phyloP scores from a whole-genome alignment of 2,113 vertebrate species.

The Platichthys stellatus region DNA sequence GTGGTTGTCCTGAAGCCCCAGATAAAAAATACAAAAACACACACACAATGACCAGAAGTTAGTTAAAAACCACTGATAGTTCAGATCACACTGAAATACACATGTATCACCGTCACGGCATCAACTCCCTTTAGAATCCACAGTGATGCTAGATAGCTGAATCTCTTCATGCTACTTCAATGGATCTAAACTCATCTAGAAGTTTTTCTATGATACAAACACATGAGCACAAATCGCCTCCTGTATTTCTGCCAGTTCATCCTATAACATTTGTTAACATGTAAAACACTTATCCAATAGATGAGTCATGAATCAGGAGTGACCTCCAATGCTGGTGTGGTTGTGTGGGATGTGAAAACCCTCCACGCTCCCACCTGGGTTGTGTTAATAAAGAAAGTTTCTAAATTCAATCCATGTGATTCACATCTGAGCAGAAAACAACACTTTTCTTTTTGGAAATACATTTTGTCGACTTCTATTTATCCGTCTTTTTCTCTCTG shows the following conservation, averaged over 20 bases:
- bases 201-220: too few relatives aligned
- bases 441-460: background rate
- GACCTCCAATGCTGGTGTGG: conserved; percentile 33
- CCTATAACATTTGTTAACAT: conserved; percentile 9
- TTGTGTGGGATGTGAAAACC: conserved; percentile 25
- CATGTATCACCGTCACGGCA: too few relatives aligned
- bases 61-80: too few relatives aligned
- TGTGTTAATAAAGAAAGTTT: conserved; percentile 3
- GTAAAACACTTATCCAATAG: conserved; percentile 10
- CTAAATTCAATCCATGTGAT: conserved; percentile 19
- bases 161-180: too few relatives aligned
- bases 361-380: conserved; percentile 49
- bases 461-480: background rate
- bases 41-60: too few relatives aligned
- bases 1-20: conserved; percentile 86
- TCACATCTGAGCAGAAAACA: conserved; percentile 24
- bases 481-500: too few relatives aligned
- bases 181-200: too few relatives aligned
- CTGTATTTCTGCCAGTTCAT: conserved; percentile 9
- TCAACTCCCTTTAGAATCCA: too few relatives aligned
- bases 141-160: too few relatives aligned
- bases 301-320: conserved; percentile 56
- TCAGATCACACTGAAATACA: too few relatives aligned
- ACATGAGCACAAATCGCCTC: too few relatives aligned
- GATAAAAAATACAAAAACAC: too few relatives aligned